Base-by-base conservation (phyloP, 2,797 vertebrate genomes). In the Myotis planiceps region DNA sequence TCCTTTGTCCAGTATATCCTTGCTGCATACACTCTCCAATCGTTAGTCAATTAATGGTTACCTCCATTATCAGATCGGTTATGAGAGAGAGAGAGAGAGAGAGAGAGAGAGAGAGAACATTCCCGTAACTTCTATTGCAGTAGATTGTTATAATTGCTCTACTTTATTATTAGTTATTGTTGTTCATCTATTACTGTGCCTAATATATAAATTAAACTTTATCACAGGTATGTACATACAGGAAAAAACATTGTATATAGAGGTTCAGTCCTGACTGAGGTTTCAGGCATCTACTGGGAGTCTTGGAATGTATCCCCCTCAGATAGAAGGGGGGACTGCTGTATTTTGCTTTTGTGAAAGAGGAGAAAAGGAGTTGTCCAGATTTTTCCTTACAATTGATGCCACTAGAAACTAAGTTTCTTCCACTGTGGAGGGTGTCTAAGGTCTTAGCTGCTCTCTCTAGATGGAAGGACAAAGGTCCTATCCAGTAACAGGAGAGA, bases 381-480 rank as follows among this genome's bases (percentile, higher is more conserved):
- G 49, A 65, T 27, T 29, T 92, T 78, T 80, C 49, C 53, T 65
- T 75, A 83, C 45, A 80, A 81, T 79, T 49, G 72, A 49, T 72
- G 58, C 4, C 53, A 21, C 27, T 93, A 55, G 90, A 97, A 94
- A 74, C 66, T 27, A 90, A 65, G 34, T 87, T 87, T 72, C 75
- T 84, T 51, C 63, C 8, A 4, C 37, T n/a, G 4, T 60, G 34
- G 45, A 72, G 51, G 5, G 5, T 37, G 53, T 55, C 45, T 88
- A 29, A 65, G 14, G 49, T 32, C 92, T 81, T 72, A 32, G 53
- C 85, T 92, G 15, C 14, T 63, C 69, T 80, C 32, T 93, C 58
- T 63, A 88, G 9, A 72, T 49, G 53, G 79, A 81, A 85, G 45
- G 88, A 90, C 65, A 66, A 72, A 55, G 51, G 63, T 63, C 75